A percentile compares a stretch with the other conserved stretches of the same genome.
phyloP scores from a whole-genome alignment of 2,797 vertebrate genomes.

The Triplophysa yarkandensis region DNA sequence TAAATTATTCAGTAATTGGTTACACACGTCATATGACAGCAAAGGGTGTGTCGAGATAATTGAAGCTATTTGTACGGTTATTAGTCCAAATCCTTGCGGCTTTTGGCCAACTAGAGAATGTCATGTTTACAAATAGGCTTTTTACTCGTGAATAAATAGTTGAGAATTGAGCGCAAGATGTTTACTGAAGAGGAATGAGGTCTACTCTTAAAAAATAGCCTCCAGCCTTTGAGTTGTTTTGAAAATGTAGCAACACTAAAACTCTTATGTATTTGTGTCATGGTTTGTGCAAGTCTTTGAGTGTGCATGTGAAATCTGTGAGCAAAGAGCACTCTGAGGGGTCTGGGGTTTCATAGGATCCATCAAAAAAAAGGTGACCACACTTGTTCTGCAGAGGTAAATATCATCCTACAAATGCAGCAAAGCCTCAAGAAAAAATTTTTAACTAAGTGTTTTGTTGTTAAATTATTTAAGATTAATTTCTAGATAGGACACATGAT shows the following conservation, averaged over 20 bases:
- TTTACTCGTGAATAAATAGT: not conserved
- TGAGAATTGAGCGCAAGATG: not conserved
- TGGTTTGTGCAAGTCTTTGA: not conserved
- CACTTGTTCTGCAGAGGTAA: not conserved
- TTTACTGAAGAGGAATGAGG: not conserved
- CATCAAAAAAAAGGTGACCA: conserved; percentile 30
- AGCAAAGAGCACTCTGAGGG: not conserved
- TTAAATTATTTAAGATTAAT: not conserved
- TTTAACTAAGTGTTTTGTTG: not conserved
- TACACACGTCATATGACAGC: not conserved
- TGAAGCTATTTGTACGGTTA: not conserved
- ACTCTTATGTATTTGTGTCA: conserved; percentile 9
- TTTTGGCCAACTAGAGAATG: not conserved
- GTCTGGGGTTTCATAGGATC: conserved; percentile 3
- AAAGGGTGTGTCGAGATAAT: conserved; percentile 1
- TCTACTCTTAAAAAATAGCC: not conserved
- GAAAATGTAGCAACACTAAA: conserved; percentile 11
- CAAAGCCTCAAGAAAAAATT: not conserved
- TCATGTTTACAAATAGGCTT: not conserved
- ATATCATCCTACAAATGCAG: not conserved
- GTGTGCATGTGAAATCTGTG: not conserved
- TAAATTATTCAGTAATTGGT: conserved; percentile 5
- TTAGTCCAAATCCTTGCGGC: no score
- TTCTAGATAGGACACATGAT: not conserved
- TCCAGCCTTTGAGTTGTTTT: conserved; percentile 8